Evolutionary conservation across 2,113 vertebrate genomes (phyloP).

Genomic region (Cololabis saira): DNA sequence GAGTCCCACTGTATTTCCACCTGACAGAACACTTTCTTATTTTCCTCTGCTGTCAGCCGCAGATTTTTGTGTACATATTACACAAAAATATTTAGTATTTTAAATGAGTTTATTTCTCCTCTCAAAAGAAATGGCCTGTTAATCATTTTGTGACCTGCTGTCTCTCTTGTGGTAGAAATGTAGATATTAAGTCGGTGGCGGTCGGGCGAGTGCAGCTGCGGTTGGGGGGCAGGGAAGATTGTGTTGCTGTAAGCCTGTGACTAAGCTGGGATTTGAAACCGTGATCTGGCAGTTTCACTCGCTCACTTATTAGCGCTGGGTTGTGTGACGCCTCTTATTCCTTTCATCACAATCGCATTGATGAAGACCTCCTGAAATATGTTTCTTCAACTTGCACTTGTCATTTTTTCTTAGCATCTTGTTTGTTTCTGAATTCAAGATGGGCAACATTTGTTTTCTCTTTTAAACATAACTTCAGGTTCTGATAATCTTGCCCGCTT

Average conservation of each 20-base stretch:
- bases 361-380: slow-evolving; percentile 34
- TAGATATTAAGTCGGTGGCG: slow-evolving; percentile 35
- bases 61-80: not conserved
- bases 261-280: slow-evolving; percentile 79
- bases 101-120: not conserved
- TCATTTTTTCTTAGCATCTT: not conserved
- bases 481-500: slow-evolving; percentile 92
- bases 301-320: slow-evolving; percentile 30
- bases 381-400: not conserved
- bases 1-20: slow-evolving; percentile 19
- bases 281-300: slow-evolving; percentile 74
- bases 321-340: slow-evolving; percentile 43
- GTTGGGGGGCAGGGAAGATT: slow-evolving; percentile 64
- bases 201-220: slow-evolving; percentile 32
- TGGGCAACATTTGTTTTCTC: slow-evolving; percentile 2
- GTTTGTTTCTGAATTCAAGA: not conserved
- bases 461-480: slow-evolving; percentile 43
- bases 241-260: slow-evolving; percentile 72
- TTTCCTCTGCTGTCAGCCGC: not conserved
- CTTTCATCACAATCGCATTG: slow-evolving; percentile 32
- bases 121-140: not conserved
- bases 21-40: slow-evolving; percentile 19
- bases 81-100: not conserved
- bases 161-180: slow-evolving; percentile 27
- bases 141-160: not conserved